Percentiles rank a stretch among this genome's conserved stretches.
Evolutionary conservation across 1,140 invertebrate genomes (phyloP).

Genomic region (Coelopa frigida): DNA sequence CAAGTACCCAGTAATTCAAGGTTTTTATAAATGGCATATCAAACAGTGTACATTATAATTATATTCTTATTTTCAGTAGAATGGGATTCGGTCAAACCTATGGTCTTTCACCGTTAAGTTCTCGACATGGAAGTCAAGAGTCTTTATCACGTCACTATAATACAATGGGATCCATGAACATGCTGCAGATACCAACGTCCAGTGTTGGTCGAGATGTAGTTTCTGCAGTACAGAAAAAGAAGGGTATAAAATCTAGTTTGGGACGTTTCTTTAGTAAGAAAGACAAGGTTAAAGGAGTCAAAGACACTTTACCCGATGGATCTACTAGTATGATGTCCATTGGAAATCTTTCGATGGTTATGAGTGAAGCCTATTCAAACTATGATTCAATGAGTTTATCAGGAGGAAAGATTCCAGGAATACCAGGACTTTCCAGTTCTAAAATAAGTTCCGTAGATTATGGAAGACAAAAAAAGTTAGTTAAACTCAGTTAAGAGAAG

Average conservation of each 20-base stretch:
- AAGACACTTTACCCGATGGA: slow-evolving; percentile 46
- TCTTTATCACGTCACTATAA: slow-evolving; percentile 53
- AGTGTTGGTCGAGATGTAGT: slow-evolving; percentile 42
- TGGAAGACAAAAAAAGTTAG: slow-evolving; percentile 84
- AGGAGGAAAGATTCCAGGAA: slow-evolving; percentile 46
- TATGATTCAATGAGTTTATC: slow-evolving; percentile 56
- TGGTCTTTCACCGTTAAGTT: slow-evolving; percentile 69
- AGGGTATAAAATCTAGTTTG: slow-evolving; percentile 90
- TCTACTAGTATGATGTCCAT: slow-evolving; percentile 47
- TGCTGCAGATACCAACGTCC: slow-evolving; percentile 50
- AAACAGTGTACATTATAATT: background rate
- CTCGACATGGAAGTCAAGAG: slow-evolving; percentile 77
- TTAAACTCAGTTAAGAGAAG: background rate
- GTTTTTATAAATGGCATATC: too few species aligned
- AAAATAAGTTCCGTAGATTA: slow-evolving; percentile 73
- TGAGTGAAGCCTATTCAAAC: slow-evolving; percentile 43
- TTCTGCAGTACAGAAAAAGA: slow-evolving; percentile 76
- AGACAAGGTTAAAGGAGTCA: slow-evolving; percentile 64
- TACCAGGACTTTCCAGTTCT: slow-evolving; percentile 50
- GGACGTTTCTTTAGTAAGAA: slow-evolving; percentile 96
- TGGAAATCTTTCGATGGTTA: slow-evolving; percentile 48
- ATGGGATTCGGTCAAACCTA: slow-evolving; percentile 48
- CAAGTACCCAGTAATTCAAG: slow-evolving; percentile 27
- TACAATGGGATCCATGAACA: slow-evolving; percentile 44
- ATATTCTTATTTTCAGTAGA: slow-evolving; percentile 27